These are phyloP conservation scores for Perizoma affinitatum DNA, from an alignment of 2,888 invertebrate genomes.

Conservation along the genomic window DNA sequence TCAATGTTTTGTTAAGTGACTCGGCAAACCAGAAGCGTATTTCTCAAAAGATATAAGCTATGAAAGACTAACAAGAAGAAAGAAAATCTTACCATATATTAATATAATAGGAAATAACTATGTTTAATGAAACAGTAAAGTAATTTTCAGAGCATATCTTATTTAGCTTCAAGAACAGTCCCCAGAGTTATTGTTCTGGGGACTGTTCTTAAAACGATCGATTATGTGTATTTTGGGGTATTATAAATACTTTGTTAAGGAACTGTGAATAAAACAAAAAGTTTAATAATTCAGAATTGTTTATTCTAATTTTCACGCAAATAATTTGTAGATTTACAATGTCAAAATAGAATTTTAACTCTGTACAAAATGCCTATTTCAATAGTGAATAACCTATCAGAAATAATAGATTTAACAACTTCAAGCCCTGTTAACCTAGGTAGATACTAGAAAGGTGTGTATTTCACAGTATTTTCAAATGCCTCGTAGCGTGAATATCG, in stretches of 20 bases:
- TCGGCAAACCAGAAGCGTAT: too few species aligned
- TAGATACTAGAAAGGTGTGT: too few species aligned
- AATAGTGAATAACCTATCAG: slow-evolving; percentile 13
- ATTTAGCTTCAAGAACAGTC: too few species aligned
- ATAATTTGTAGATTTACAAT: slow-evolving; percentile 35
- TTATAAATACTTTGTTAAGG: neutral
- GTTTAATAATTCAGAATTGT: slow-evolving; percentile 47
- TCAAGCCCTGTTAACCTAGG: neutral
- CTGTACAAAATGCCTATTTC: slow-evolving; percentile 30
- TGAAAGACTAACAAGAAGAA: too few species aligned
- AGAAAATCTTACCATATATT: too few species aligned
- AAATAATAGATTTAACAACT: slow-evolving; percentile 11
- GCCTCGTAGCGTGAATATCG: slow-evolving; percentile 9
- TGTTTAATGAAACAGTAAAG: too few species aligned
- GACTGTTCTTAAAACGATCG: too few species aligned
- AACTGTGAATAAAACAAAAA: slow-evolving; percentile 28
- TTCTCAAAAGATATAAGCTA: too few species aligned
- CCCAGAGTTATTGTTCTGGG: too few species aligned
- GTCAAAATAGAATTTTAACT: slow-evolving; percentile 32
- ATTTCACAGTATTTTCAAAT: slow-evolving; percentile 6
- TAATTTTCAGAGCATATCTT: too few species aligned
- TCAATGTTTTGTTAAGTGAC: too few species aligned
- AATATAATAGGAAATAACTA: too few species aligned
- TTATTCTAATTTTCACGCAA: slow-evolving; percentile 51
- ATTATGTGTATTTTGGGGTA: neutral